Evolutionary conservation across 1,140 invertebrate species (phyloP).

Genomic region (Bombus confusus): DNA sequence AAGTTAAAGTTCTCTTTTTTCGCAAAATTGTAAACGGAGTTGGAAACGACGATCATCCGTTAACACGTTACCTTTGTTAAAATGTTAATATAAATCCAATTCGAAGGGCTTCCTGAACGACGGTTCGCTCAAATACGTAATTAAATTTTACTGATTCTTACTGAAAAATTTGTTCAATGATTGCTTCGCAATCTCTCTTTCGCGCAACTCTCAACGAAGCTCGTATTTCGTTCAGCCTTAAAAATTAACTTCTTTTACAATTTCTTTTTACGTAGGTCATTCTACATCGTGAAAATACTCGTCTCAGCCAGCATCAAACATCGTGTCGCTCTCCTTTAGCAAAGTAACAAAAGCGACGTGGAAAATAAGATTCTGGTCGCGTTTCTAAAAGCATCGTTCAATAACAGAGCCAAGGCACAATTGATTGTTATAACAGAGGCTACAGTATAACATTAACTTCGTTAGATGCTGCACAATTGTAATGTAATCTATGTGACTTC

Average conservation of each 20-base stretch:
- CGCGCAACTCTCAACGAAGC: neutral
- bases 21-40: too few relatives aligned
- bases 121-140: neutral
- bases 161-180: neutral
- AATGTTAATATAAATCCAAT: neutral
- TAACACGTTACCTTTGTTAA: neutral
- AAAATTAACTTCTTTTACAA: neutral
- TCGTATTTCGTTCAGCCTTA: too few relatives aligned
- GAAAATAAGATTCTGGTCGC: neutral
- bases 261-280: neutral
- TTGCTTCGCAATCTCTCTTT: neutral
- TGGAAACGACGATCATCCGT: neutral
- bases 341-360: neutral
- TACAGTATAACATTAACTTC: constrained; percentile 49
- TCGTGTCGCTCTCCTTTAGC: neutral
- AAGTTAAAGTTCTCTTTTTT: neutral
- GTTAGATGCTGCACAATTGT: constrained; percentile 53
- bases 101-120: too few relatives aligned
- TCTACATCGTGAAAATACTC: neutral
- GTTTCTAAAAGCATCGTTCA: neutral
- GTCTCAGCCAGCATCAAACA: neutral
- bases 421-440: constrained; percentile 22
- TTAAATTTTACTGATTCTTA: neutral
- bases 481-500: constrained; percentile 64
- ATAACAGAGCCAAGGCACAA: neutral